phyloP scores from a whole-genome alignment of 2,113 vertebrate species.

The Epinephelus fuscoguttatus region DNA sequence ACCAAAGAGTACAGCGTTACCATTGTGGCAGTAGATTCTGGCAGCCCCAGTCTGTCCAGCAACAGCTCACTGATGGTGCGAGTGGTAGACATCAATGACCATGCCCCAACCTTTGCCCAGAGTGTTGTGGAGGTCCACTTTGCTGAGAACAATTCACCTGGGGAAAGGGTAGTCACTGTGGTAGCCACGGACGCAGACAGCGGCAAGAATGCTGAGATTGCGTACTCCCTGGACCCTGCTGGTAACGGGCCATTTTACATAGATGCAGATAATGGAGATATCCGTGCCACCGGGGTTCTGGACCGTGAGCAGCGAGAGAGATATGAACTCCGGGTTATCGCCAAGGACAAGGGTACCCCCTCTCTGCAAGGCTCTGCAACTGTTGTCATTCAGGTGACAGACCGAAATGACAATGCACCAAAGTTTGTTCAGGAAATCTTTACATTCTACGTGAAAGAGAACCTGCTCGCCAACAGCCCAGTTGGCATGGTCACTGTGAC shows the following conservation, averaged over 20 bases:
- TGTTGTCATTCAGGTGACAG: conserved; percentile 92
- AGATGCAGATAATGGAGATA: conserved; percentile 92
- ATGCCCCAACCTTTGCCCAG: conserved; percentile 92
- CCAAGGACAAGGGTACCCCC: conserved; percentile 92
- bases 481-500: conserved; percentile 99
- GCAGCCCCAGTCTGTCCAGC: conserved; percentile 95
- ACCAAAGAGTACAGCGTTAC: conserved; percentile 93
- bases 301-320: conserved; percentile 92
- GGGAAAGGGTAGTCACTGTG: conserved; percentile 92
- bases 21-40: conserved; percentile 95
- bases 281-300: conserved; percentile 88
- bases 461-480: conserved; percentile 95
- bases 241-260: conserved; percentile 89
- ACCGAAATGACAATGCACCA: conserved; percentile 95
- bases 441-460: conserved; percentile 98
- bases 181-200: conserved; percentile 93
- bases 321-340: conserved; percentile 92
- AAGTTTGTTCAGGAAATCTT: conserved; percentile 98
- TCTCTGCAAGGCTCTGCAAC: conserved; percentile 91
- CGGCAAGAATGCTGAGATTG: conserved; percentile 93
- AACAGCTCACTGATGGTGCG: conserved; percentile 94
- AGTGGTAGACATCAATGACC: conserved; percentile 95
- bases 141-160: conserved; percentile 93
- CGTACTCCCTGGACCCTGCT: conserved; percentile 90
- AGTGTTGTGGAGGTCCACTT: conserved; percentile 93